A percentile compares a stretch with the other conserved stretches of the same genome.
phyloP scores from a whole-genome alignment of 35 echinoderm and acorn worm genomes.

The Apostichopus parvimensis region DNA sequence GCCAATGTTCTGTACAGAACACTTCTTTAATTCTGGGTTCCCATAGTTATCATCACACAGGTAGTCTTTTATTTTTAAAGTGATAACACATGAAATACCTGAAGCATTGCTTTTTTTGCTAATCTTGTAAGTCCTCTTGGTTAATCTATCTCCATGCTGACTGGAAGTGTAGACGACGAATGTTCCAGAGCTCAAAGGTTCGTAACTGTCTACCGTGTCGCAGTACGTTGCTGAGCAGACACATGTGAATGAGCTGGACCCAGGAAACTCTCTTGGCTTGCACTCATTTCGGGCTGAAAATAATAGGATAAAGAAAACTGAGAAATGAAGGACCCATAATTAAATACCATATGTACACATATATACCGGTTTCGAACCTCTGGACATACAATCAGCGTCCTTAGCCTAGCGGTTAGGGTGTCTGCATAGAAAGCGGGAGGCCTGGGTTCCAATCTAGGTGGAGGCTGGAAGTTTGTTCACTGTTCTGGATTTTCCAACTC shows the following conservation, averaged over 20 bases:
- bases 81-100: constrained; percentile 15
- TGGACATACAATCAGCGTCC: too few relatives aligned
- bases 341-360: too few relatives aligned
- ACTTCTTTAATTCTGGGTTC: too few relatives aligned
- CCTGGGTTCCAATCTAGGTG: too few relatives aligned
- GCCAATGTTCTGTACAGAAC: too few relatives aligned
- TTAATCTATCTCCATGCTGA: constrained; percentile 57
- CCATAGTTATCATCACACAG: too few relatives aligned
- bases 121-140: constrained; percentile 58
- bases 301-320: background rate
- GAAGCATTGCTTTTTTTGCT: constrained; percentile 62
- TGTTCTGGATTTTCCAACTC: too few relatives aligned
- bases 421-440: too few relatives aligned
- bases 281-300: constrained; percentile 47
- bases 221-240: constrained; percentile 66
- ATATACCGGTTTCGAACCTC: too few relatives aligned
- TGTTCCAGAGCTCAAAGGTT: constrained; percentile 27
- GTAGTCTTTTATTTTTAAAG: too few relatives aligned
- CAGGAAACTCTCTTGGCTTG: constrained; percentile 42
- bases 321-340: background rate
- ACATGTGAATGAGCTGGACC: constrained; percentile 65
- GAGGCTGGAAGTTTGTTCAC: too few relatives aligned
- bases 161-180: constrained; percentile 72
- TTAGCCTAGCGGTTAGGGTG: too few relatives aligned
- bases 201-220: constrained; percentile 69